phyloP scores from a whole-genome alignment of 1,140 invertebrate genomes.

The Olivierus martensii region DNA sequence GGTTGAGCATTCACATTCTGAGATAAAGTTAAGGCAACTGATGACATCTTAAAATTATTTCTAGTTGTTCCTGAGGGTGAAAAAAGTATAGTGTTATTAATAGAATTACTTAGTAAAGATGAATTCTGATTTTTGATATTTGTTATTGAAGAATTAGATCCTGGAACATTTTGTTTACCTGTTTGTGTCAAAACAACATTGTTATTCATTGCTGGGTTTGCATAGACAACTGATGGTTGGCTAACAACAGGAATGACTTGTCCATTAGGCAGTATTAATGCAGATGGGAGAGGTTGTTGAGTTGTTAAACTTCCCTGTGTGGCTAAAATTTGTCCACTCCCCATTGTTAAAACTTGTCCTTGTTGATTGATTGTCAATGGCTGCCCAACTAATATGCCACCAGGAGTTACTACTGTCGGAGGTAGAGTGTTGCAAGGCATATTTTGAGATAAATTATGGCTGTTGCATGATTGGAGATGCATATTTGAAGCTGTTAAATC shows the following conservation, averaged over 20 bases:
- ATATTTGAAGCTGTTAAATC: no score
- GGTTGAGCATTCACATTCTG: no score
- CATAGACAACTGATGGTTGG: conserved; percentile 26
- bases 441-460: neutral
- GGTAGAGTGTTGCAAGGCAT: neutral
- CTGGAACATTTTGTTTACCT: no score
- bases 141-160: no score
- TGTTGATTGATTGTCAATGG: neutral
- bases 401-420: neutral
- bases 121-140: no score
- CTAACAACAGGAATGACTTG: conserved; percentile 33
- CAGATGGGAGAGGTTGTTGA: conserved; percentile 21
- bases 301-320: neutral
- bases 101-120: no score
- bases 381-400: neutral
- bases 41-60: no score
- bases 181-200: neutral
- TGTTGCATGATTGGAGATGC: no score
- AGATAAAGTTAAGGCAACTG: no score
- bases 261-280: conserved; percentile 32
- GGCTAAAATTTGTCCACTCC: neutral
- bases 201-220: neutral
- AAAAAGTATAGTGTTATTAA: no score
- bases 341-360: neutral
- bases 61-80: no score